Conservation (phyloP, 2,797 vertebrate genomes). For the Darevskia mixta region DNA sequence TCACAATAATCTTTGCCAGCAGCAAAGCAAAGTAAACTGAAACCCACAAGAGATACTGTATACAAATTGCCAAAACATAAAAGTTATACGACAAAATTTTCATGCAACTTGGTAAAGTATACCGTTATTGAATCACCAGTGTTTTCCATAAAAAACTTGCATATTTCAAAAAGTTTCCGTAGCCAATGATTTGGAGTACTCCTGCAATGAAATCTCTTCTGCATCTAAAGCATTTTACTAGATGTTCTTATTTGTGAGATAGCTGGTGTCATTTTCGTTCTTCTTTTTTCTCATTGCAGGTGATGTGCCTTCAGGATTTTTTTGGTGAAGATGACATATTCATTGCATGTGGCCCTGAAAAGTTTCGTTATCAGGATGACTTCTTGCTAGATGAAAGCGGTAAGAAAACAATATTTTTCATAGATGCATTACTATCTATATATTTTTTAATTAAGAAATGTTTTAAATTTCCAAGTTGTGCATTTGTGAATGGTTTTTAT, state of each 20-base stretch:
- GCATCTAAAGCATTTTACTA: conserved; percentile 64
- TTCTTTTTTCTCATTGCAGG: conserved; percentile 82
- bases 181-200: conserved; percentile 67
- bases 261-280: conserved; percentile 22
- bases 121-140: conserved; percentile 39
- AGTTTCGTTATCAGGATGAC: conserved; percentile 99
- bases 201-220: conserved; percentile 64
- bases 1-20: conserved; percentile 23
- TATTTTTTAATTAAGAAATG: conserved; percentile 51
- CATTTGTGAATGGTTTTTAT: not conserved
- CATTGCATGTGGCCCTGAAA: conserved; percentile 98
- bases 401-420: conserved; percentile 74
- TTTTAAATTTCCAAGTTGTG: conserved; percentile 21
- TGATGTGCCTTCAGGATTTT: conserved; percentile 96
- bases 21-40: not conserved
- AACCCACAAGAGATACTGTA: conserved; percentile 21
- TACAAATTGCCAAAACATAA: conserved; percentile 53
- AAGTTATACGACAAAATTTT: conserved; percentile 48
- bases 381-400: conserved; percentile 97
- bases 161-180: conserved; percentile 71
- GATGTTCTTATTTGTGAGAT: conserved; percentile 51
- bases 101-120: not conserved
- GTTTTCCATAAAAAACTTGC: conserved; percentile 58
- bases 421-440: not conserved
- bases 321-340: conserved; percentile 98